phyloP scores from a whole-genome alignment of 2,797 vertebrate genomes.

The Trachurus trachurus region DNA sequence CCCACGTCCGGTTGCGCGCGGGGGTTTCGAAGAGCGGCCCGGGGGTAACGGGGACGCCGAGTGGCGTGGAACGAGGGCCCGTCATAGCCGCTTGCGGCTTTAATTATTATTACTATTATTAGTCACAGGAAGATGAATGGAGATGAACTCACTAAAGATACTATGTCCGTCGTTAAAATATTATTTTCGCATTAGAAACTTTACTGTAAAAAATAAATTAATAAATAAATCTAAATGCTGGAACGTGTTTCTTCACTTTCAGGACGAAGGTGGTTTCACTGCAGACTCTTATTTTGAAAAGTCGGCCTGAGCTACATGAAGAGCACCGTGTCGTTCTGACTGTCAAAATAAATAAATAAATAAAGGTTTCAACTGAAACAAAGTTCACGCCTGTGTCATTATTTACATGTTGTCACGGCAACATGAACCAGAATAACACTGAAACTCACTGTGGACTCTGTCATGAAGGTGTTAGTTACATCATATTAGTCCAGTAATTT shows the following conservation, averaged over 20 bases:
- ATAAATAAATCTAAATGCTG: conserved; percentile 34
- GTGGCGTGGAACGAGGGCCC: too few species aligned
- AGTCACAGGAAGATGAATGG: neutral
- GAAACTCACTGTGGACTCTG: too few species aligned
- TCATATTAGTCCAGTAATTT: too few species aligned
- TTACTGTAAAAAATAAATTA: neutral
- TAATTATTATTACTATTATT: too few species aligned
- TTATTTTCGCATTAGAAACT: neutral
- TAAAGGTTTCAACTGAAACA: conserved; percentile 45
- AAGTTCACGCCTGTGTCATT: neutral
- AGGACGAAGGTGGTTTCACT: conserved; percentile 6
- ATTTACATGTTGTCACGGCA: neutral
- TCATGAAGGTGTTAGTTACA: neutral
- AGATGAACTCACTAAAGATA: neutral
- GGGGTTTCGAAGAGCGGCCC: too few species aligned
- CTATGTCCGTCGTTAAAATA: neutral
- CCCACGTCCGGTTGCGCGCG: too few species aligned
- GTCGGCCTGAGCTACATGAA: conserved; percentile 10
- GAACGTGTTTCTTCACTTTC: conserved; percentile 3
- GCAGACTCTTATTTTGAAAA: conserved; percentile 31
- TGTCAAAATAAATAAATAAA: conserved; percentile 27
- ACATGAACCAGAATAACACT: neutral
- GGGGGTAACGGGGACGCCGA: too few species aligned
- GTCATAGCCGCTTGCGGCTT: too few species aligned
- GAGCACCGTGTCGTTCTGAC: conserved; percentile 15